Conservation (phyloP, 2,888 invertebrate genomes). For the Oxystoma pomonae region DNA sequence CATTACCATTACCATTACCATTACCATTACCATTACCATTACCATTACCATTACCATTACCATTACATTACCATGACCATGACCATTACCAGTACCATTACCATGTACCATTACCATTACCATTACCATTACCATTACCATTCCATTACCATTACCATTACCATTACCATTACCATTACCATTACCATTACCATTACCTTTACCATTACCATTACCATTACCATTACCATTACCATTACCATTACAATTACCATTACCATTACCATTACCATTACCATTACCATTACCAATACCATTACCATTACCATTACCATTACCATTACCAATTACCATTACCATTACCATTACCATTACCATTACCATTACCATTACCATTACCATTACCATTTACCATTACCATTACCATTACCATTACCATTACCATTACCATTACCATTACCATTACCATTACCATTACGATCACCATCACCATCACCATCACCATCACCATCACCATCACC, state of each 20-base stretch:
- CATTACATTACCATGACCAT: neutral
- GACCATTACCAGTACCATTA: neutral
- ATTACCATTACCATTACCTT: neutral
- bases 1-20: neutral
- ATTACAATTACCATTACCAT: too few relatives aligned
- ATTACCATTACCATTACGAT: neutral
- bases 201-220: neutral
- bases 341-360: neutral
- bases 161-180: neutral
- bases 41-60: neutral
- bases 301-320: neutral
- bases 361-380: neutral
- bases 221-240: neutral
- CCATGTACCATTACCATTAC: neutral
- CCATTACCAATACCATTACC: neutral
- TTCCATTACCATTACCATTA: neutral
- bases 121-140: neutral
- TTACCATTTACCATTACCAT: neutral
- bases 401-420: neutral
- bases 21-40: neutral
- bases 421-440: neutral
- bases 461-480: neutral
- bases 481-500: slow-evolving; percentile 3
- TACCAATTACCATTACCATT: neutral
- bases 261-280: neutral